Conservation (phyloP, 1,140 invertebrate genomes). For the Bicyclus anynana region DNA sequence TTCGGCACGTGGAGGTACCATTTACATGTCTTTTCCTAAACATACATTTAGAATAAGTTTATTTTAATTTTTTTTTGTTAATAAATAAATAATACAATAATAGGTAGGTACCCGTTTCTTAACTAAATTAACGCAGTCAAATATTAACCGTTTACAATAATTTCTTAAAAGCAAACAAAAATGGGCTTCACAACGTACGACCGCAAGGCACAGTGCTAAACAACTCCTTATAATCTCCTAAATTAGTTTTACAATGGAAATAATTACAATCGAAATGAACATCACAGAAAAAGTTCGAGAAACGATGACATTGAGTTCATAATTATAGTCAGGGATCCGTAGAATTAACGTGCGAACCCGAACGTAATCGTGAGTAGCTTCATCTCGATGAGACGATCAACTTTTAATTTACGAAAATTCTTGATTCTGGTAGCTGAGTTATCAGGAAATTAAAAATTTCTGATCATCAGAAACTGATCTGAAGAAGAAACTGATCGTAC, state of each 20-base stretch:
- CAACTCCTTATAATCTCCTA: neutral
- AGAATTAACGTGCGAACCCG: no score
- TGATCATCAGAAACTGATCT: no score
- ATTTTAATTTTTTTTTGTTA: conserved; percentile 34
- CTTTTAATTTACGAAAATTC: no score
- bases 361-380: no score
- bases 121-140: conserved; percentile 34
- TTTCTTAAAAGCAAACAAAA: neutral
- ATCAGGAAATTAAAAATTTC: no score
- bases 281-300: conserved; percentile 16
- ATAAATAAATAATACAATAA: conserved; percentile 36
- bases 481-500: no score
- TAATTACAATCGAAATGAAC: conserved; percentile 8
- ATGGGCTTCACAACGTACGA: conserved; percentile 10
- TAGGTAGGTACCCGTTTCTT: conserved; percentile 44
- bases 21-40: conserved; percentile 64
- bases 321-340: conserved; percentile 27
- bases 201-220: conserved; percentile 26
- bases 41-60: conserved; percentile 55
- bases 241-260: conserved; percentile 7
- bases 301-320: conserved; percentile 5
- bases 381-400: no score
- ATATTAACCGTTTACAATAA: conserved; percentile 9
- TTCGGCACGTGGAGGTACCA: conserved; percentile 50
- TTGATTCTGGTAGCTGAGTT: no score